Percentiles rank a stretch among this genome's conserved stretches.
Evolutionary conservation across 2,888 invertebrate genomes (phyloP).

Genomic region (Ceriagrion tenellum): DNA sequence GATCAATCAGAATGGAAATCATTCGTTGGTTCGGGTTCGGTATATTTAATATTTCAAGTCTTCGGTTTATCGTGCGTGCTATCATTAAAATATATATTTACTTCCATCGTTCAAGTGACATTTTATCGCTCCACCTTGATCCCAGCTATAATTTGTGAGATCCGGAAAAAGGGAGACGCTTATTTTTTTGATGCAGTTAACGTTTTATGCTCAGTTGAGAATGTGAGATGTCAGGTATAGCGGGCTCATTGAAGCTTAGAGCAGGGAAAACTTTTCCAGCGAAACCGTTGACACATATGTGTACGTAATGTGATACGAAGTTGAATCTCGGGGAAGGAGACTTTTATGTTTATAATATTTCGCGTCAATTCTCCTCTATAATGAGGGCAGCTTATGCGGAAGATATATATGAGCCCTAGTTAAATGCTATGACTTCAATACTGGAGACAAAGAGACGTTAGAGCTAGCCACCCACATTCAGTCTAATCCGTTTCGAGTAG

Average conservation of each 20-base stretch:
- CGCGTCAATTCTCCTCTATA: background rate
- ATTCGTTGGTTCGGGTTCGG: background rate
- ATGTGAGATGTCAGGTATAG: background rate
- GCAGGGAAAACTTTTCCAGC: background rate
- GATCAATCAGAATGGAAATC: background rate
- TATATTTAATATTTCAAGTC: background rate
- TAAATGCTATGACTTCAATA: background rate
- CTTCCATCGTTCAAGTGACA: background rate
- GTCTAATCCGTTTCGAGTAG: too few species aligned
- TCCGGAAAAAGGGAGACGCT: background rate
- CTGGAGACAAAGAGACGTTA: too few species aligned
- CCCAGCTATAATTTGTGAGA: background rate
- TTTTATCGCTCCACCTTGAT: background rate
- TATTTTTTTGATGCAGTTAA: background rate
- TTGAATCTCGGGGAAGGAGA: background rate
- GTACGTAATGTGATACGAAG: background rate
- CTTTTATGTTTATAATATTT: background rate
- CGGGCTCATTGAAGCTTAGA: background rate
- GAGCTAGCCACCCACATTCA: too few species aligned
- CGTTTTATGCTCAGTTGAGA: background rate
- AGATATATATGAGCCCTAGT: background rate
- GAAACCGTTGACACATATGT: background rate
- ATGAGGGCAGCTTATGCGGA: background rate
- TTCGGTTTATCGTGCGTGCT: background rate
- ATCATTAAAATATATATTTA: background rate